Evolutionary conservation across 2,888 invertebrate species (phyloP).

Genomic region (Bellardia pandia): DNA sequence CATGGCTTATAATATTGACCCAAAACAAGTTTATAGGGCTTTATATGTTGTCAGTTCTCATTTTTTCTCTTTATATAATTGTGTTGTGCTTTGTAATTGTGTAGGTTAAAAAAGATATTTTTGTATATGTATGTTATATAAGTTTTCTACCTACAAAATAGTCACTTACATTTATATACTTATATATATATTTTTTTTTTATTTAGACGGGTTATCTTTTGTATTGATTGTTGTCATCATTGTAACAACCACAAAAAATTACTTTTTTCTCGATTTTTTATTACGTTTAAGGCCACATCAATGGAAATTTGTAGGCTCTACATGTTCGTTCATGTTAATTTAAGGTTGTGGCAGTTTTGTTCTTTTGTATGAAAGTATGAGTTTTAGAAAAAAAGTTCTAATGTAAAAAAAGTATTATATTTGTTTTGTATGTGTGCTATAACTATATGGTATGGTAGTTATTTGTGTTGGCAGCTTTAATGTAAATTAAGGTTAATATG

Average conservation of each 20-base stretch:
- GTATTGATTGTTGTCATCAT: constrained; percentile 72
- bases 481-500: constrained; percentile 42
- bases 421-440: background rate
- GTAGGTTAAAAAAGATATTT: constrained; percentile 2
- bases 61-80: constrained; percentile 42
- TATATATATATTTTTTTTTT: background rate
- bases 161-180: constrained; percentile 6
- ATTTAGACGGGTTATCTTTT: constrained; percentile 58
- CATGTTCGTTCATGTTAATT: constrained; percentile 59
- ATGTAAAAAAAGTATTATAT: constrained; percentile 22
- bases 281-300: background rate
- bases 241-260: constrained; percentile 64
- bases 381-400: background rate
- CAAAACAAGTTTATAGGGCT: constrained; percentile 78
- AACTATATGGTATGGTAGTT: background rate
- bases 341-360: constrained; percentile 32
- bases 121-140: background rate
- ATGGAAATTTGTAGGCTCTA: constrained; percentile 62
- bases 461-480: background rate
- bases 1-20: constrained; percentile 81
- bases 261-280: constrained; percentile 28
- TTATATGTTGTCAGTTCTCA: constrained; percentile 53
- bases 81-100: constrained; percentile 15
- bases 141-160: constrained; percentile 14
- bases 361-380: background rate